Conservation (phyloP, 2,888 invertebrate genomes). For the Baronia brevicornis region DNA sequence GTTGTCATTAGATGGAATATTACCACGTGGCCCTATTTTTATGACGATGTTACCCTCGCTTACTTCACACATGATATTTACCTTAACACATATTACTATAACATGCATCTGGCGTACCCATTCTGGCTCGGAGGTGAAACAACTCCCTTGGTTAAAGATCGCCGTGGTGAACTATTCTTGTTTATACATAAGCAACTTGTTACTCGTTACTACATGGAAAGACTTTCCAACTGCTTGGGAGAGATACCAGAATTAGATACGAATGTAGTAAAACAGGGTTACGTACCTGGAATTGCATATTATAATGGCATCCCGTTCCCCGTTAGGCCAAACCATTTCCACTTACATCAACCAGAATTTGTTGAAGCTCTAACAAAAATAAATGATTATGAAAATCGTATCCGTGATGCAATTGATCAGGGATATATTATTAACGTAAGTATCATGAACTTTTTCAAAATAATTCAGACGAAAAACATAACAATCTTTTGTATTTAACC, state of each 20-base stretch:
- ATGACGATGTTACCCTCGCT: constrained; percentile 71
- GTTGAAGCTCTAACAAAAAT: constrained; percentile 58
- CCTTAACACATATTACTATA: constrained; percentile 79
- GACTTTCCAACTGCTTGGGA: constrained; percentile 81
- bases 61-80: constrained; percentile 85
- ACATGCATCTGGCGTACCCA: constrained; percentile 77
- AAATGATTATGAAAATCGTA: constrained; percentile 69
- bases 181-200: constrained; percentile 80
- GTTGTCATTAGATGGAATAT: constrained; percentile 78
- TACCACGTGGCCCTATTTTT: constrained; percentile 71
- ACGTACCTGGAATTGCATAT: constrained; percentile 77
- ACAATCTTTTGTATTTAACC: neutral
- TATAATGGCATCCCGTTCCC: constrained; percentile 81
- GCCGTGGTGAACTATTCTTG: constrained; percentile 79
- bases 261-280: constrained; percentile 75
- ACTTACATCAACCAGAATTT: constrained; percentile 61
- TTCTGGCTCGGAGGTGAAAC: constrained; percentile 77
- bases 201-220: constrained; percentile 84
- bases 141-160: constrained; percentile 68
- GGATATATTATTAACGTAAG: constrained; percentile 67
- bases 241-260: constrained; percentile 77
- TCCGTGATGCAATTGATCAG: constrained; percentile 76
- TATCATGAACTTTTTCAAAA: constrained; percentile 10
- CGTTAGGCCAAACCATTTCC: constrained; percentile 74
- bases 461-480: neutral